Evolutionary conservation across 2,113 vertebrate species (phyloP).

Genomic region (Panthera uncia): DNA sequence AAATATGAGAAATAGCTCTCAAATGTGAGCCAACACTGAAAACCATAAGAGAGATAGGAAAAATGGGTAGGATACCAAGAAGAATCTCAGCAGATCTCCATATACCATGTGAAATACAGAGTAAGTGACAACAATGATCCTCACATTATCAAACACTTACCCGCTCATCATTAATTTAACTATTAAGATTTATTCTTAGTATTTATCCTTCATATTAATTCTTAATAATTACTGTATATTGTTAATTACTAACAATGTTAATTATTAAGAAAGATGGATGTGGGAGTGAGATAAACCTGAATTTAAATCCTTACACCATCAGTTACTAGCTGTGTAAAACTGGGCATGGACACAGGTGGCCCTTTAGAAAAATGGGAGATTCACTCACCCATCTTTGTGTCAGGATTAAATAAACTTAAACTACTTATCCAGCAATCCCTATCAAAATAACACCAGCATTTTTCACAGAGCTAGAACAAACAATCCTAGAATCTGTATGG

Average conservation of each 20-base stretch:
- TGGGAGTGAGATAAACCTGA: neutral
- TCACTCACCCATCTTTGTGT: neutral
- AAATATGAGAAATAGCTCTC: neutral
- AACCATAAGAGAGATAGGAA: neutral
- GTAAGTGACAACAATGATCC: neutral
- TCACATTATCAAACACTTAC: neutral
- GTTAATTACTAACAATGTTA: neutral
- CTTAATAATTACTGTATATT: neutral
- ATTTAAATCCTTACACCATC: neutral
- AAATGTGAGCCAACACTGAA: constrained; percentile 12
- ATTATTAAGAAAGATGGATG: neutral
- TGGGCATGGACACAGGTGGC: neutral
- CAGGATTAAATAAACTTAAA: constrained; percentile 21
- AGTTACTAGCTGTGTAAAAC: neutral
- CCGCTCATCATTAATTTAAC: neutral
- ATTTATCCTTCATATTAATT: neutral
- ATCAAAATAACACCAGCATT: too few relatives aligned
- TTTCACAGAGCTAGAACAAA: too few relatives aligned
- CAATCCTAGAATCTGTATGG: too few relatives aligned
- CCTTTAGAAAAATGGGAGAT: neutral
- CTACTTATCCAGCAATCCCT: neutral
- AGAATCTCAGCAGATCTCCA: neutral
- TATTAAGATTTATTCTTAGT: neutral
- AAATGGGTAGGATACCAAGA: neutral
- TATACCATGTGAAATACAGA: neutral